Conservation (phyloP, 2,113 vertebrate genomes). For the Plestiodon gilberti region DNA sequence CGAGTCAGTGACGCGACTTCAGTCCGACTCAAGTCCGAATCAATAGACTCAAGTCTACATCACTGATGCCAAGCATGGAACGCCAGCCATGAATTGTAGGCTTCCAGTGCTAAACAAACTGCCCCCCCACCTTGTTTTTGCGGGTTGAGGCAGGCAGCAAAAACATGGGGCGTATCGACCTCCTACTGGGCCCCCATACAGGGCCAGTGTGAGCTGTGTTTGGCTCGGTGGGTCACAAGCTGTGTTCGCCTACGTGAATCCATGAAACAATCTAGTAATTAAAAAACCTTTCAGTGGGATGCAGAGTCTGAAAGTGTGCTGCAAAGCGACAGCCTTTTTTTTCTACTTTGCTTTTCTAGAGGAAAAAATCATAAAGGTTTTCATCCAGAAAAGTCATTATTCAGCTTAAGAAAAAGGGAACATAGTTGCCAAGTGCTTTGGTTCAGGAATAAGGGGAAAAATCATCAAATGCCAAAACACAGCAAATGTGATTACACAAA, state of each 20-base stretch:
- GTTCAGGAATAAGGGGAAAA: slow-evolving; percentile 78
- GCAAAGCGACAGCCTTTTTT: not conserved
- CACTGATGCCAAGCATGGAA: no score
- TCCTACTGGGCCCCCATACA: not conserved
- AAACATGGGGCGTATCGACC: not conserved
- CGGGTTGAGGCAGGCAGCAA: not conserved
- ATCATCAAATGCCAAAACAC: slow-evolving; percentile 80
- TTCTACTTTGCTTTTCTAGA: not conserved
- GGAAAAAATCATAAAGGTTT: slow-evolving; percentile 54
- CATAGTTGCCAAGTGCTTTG: slow-evolving; percentile 77
- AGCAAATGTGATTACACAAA: slow-evolving; percentile 84
- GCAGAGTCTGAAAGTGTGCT: not conserved
- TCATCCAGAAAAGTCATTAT: slow-evolving; percentile 76
- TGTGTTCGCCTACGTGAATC: not conserved
- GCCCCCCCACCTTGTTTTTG: not conserved
- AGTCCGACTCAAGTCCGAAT: no score
- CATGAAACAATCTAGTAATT: not conserved
- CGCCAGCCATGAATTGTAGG: not conserved
- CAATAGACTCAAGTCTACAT: no score
- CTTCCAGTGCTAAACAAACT: not conserved
- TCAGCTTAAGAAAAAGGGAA: slow-evolving; percentile 76
- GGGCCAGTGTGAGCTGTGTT: not conserved
- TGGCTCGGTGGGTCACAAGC: not conserved
- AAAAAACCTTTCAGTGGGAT: not conserved
- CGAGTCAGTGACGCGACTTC: no score